Base-by-base conservation (phyloP, 2,888 invertebrate species). In the Eilema sororculum region DNA sequence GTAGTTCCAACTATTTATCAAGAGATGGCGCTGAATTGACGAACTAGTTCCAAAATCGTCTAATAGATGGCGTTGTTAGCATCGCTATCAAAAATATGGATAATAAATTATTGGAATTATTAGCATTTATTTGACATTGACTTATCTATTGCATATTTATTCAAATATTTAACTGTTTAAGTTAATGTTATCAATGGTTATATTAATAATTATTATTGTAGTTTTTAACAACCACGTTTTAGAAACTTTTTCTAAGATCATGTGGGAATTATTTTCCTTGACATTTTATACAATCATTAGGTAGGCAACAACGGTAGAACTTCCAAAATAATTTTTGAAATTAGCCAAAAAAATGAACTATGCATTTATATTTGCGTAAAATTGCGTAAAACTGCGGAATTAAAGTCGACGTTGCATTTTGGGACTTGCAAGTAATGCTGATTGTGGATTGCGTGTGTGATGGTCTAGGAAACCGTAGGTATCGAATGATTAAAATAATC, bases 361-460 rank as follows among this genome's bases (percentile, higher is more conserved):
- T 71, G 82, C 82, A 83, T 82, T 83, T 84, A 84, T 74, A 73
- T 72, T 76, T 78, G 65, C 68, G 67, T 72, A 66, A 59, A 33
- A 59, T 76, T 78, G 65, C 68, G 67, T 72, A 66, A 59, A 33
- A 59, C n/a, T 12, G 25, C 41, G 16, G 41, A 30, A 56, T 72
- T 25, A 57, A 25, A 13, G 20, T 60, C 13, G 58, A 24, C 33
- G 22, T 46, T 37, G 22, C 60, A 25, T 25, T 2, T 67, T 61
- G 25, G 20, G 41, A 60, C 25, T 67, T 41, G 10, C 9, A 37
- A 58, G 22, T 6, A 22, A 66, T 25, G 25, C 41, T 63, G 25
- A 22, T 24, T 41, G 57, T 28, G 24, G 41, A 41, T 24, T 58
- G 65, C 12, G 0, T 25, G 37, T 66, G 28, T 66, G 57, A 25